Percentiles rank a stretch among this genome's conserved stretches.
These are phyloP conservation scores for Toxotes lorentzi DNA, from an alignment of 2,797 vertebrate genomes.

Conservation along the genomic window DNA sequence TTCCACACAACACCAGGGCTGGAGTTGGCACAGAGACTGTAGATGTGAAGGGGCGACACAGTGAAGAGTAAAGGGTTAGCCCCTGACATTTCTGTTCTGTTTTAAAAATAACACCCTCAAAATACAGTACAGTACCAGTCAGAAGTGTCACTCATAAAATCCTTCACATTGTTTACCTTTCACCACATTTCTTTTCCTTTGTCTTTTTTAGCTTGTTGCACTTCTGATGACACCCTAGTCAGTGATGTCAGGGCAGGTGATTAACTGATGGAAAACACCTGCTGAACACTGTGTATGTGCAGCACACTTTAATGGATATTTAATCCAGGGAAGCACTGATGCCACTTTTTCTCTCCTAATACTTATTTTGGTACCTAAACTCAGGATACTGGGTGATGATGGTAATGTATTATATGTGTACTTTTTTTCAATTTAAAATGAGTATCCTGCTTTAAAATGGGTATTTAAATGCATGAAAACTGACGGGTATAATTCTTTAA, in stretches of 20 bases:
- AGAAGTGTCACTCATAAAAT: slow-evolving; percentile 46
- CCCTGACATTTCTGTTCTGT: slow-evolving; percentile 20
- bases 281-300: neutral
- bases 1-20: slow-evolving; percentile 68
- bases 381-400: neutral
- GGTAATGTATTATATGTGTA: neutral
- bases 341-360: neutral
- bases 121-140: slow-evolving; percentile 42
- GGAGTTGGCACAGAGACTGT: slow-evolving; percentile 55
- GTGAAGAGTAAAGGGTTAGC: slow-evolving; percentile 16
- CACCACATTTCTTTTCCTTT: slow-evolving; percentile 8
- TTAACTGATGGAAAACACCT: slow-evolving; percentile 47
- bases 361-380: neutral
- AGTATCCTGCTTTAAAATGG: too few relatives aligned
- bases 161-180: slow-evolving; percentile 16
- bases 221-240: neutral
- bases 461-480: too few relatives aligned
- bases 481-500: too few relatives aligned
- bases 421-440: neutral
- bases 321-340: neutral
- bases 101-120: slow-evolving; percentile 41
- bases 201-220: neutral
- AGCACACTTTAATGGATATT: neutral
- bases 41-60: slow-evolving; percentile 40
- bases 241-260: slow-evolving; percentile 34